Evolutionary conservation across 2,888 invertebrate species (phyloP).

Genomic region (Therioaphis trifolii): DNA sequence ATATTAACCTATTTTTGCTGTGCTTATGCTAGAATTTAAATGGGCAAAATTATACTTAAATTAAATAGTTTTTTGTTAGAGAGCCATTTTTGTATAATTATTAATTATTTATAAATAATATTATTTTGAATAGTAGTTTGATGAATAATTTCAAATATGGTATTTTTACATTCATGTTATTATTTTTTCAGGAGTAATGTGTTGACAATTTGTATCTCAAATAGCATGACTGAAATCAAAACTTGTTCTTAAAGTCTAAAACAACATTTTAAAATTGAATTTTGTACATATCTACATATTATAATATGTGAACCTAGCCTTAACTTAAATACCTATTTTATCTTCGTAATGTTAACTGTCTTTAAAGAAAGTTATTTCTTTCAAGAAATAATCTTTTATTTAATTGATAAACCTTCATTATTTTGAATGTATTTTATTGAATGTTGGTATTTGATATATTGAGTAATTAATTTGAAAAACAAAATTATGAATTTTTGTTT

Average conservation of each 20-base stretch:
- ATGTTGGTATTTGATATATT: neutral
- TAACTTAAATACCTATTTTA: conserved; percentile 10
- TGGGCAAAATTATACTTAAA: no score
- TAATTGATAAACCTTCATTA: conserved; percentile 13
- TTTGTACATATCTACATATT: conserved; percentile 55
- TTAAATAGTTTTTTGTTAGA: no score
- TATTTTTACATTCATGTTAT: neutral
- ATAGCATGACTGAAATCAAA: conserved; percentile 54
- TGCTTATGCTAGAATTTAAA: no score
- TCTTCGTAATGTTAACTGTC: neutral
- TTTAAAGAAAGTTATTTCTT: conserved; percentile 2
- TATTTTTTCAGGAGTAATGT: conserved; percentile 34
- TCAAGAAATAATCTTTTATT: conserved; percentile 16
- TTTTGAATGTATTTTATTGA: conserved; percentile 10
- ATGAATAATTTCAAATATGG: no score
- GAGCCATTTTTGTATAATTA: no score
- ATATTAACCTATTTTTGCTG: no score
- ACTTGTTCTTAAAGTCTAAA: conserved; percentile 13
- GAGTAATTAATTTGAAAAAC: conserved; percentile 33
- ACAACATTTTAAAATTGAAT: conserved; percentile 19
- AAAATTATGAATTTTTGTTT: conserved; percentile 24
- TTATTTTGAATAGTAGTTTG: no score
- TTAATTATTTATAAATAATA: no score
- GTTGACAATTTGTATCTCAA: conserved; percentile 29
- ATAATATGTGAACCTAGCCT: conserved; percentile 5